These are phyloP conservation scores for Acomys russatus DNA, from an alignment of 2,797 vertebrate genomes.

Conservation along the genomic window DNA sequence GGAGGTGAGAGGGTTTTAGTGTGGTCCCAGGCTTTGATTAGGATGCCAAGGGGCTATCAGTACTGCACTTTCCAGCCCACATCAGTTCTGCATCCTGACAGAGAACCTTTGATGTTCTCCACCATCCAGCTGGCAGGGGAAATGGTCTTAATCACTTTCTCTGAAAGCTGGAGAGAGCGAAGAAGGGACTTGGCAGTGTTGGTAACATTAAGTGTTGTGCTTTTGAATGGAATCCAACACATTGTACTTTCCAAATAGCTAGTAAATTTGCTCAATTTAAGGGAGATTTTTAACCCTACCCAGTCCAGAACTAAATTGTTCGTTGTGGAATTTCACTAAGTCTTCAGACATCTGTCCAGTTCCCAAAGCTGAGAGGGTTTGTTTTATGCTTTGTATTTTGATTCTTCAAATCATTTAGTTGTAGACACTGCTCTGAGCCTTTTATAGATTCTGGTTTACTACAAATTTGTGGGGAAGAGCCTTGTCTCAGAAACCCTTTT, in stretches of 20 bases:
- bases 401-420: neutral
- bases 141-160: slow-evolving; percentile 76
- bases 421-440: neutral
- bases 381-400: neutral
- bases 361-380: neutral
- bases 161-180: slow-evolving; percentile 59
- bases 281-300: slow-evolving; percentile 61
- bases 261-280: slow-evolving; percentile 72
- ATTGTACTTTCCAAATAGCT: slow-evolving; percentile 72
- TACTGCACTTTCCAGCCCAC: slow-evolving; percentile 62
- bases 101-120: slow-evolving; percentile 63
- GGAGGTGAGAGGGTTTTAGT: slow-evolving; percentile 63
- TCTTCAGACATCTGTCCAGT: neutral
- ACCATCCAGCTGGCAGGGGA: slow-evolving; percentile 69
- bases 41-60: slow-evolving; percentile 60
- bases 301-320: slow-evolving; percentile 56
- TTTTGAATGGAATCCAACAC: slow-evolving; percentile 77
- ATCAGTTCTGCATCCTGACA: slow-evolving; percentile 62
- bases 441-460: slow-evolving; percentile 43
- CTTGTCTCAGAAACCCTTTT: slow-evolving; percentile 54
- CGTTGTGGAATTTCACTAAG: slow-evolving; percentile 63
- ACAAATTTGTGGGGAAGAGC: slow-evolving; percentile 21
- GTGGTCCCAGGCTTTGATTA: slow-evolving; percentile 63
- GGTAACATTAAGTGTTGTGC: slow-evolving; percentile 68
- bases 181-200: slow-evolving; percentile 70